Evolutionary conservation across 2,113 vertebrate genomes (phyloP), one percentile per base, ranked within the genome.

Genomic region (Pollimyrus isidori): DNA sequence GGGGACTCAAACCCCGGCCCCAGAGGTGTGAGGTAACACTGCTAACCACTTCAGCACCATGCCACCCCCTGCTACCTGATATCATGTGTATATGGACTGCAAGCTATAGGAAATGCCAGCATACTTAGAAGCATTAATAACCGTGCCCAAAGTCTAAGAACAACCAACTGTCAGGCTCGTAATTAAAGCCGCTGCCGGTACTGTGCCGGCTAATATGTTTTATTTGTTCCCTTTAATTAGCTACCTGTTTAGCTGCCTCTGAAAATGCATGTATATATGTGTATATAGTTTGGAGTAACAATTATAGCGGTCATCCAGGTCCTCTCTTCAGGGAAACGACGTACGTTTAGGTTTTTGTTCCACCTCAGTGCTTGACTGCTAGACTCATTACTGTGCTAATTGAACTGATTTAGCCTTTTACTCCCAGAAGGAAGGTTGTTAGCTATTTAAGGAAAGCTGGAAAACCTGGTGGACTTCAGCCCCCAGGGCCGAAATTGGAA

Each of bases 311-410:
- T 15, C 30, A 39, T 17, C 26, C 48, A 52, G 85, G 48, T 50
- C 10, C 0, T 0, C 26, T 53, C 85, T 48, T 7, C n/a, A 19
- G 49, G 85, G 85, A 86, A 26, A 50, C 10, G 13, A 4, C 13
- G 17, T 17, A 26, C 48, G 26, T 87, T 30, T 39, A n/a, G 50
- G 4, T 87, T 87, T 35, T 26, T n/a, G 85, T 87, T 87, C 48
- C 49, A 87, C 85, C 85, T 86, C n/a, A 9, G 85, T 48, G 26
- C 85, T 87, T 87, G 50, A 87, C 50, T 23, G n/a, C n/a, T 17
- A 87, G 50, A 53, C 26, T 87, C 85, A 87, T 87, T 87, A 87
- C 50, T 42, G 85, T 13, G 13, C 85, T 87, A 87, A 87, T 87
- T 53, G 85, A 87, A 87, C 49, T 10, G 48, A 53, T 87, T 87